Conservation (phyloP, 2,797 vertebrate genomes). For the Protosalanx chinensis region DNA sequence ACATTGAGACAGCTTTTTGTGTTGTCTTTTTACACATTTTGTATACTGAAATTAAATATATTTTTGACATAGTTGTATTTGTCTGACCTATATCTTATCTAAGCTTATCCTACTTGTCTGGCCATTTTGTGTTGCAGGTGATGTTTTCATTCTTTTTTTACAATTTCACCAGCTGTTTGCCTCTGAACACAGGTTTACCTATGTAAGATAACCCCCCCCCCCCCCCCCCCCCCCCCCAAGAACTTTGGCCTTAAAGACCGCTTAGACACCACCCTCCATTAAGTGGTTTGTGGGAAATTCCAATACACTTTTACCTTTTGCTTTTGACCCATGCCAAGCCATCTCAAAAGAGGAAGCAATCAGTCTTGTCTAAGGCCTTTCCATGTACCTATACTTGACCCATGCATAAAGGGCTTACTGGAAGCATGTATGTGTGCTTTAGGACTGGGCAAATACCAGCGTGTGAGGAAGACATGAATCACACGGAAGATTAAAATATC, state of each 20-base stretch:
- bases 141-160: neutral
- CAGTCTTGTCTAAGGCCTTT: slow-evolving; percentile 38
- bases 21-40: slow-evolving; percentile 41
- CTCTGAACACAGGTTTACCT: too few species aligned
- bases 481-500: slow-evolving; percentile 33
- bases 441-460: slow-evolving; percentile 2
- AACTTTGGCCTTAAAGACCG: slow-evolving; percentile 2
- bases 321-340: slow-evolving; percentile 32
- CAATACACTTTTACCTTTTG: slow-evolving; percentile 31
- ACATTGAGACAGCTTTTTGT: slow-evolving; percentile 11
- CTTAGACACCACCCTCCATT: slow-evolving; percentile 17
- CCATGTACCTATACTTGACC: slow-evolving; percentile 25
- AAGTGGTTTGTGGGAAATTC: slow-evolving; percentile 43
- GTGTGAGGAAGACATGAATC: slow-evolving; percentile 51
- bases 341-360: slow-evolving; percentile 56
- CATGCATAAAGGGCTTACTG: slow-evolving; percentile 17
- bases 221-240: neutral
- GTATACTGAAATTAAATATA: slow-evolving; percentile 61
- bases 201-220: neutral
- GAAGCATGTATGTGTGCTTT: slow-evolving; percentile 34
- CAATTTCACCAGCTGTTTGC: neutral
- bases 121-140: neutral
- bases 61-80: slow-evolving; percentile 53
- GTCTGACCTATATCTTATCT: slow-evolving; percentile 11
- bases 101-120: neutral